Percentiles rank a stretch among this genome's conserved stretches.
Evolutionary conservation across 2,113 vertebrate genomes (phyloP).

Genomic region (Odontophorus gujanensis): DNA sequence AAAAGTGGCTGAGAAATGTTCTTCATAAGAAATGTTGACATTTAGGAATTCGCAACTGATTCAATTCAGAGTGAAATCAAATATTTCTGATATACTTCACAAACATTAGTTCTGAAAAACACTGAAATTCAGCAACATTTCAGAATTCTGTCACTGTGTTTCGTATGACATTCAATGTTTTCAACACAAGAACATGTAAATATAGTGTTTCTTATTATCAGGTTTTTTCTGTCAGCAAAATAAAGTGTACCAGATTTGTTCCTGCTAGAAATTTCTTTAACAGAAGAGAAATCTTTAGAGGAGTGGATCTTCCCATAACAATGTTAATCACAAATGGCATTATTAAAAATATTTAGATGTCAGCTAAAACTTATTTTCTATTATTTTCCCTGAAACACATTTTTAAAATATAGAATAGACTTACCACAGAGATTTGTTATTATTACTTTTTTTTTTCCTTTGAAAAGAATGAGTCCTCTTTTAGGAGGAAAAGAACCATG

Average conservation of each 20-base stretch:
- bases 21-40: neutral
- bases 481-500: neutral
- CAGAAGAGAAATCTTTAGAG: neutral
- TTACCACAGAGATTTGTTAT: neutral
- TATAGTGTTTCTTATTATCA: neutral
- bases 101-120: neutral
- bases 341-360: neutral
- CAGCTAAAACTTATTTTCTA: neutral
- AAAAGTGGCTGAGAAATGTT: neutral
- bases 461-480: neutral
- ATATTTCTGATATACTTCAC: neutral
- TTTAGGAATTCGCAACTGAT: constrained; percentile 24
- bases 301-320: neutral
- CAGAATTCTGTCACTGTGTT: neutral
- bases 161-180: neutral
- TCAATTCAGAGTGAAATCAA: neutral
- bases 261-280: neutral
- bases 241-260: neutral
- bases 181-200: neutral
- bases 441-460: neutral
- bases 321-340: neutral
- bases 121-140: neutral
- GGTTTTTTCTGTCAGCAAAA: neutral
- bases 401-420: neutral
- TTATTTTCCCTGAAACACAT: neutral